Evolutionary conservation across 2,888 invertebrate genomes (phyloP).

Genomic region (Melikaiella ostensackeni): DNA sequence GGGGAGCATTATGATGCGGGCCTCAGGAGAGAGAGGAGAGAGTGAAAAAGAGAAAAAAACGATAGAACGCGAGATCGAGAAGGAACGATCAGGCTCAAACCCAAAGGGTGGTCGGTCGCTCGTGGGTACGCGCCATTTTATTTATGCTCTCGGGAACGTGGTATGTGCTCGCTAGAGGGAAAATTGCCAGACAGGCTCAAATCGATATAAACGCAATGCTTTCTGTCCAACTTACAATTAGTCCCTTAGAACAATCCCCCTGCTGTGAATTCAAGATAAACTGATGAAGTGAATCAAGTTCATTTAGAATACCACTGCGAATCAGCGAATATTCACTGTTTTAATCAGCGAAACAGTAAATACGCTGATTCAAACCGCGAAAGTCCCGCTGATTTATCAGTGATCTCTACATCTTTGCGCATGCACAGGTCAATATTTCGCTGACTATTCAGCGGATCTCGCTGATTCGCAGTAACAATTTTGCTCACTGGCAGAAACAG

Average conservation of each 20-base stretch:
- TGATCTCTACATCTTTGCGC: too few relatives aligned
- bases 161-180: slow-evolving; percentile 40
- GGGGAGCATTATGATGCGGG: slow-evolving; percentile 52
- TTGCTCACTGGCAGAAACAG: too few relatives aligned
- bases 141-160: slow-evolving; percentile 52
- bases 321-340: too few relatives aligned
- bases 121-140: slow-evolving; percentile 52
- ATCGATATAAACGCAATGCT: slow-evolving; percentile 50
- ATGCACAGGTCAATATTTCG: too few relatives aligned
- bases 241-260: not conserved
- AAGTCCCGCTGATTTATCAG: too few relatives aligned
- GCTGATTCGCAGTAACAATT: too few relatives aligned
- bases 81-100: slow-evolving; percentile 43
- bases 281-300: too few relatives aligned
- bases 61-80: slow-evolving; percentile 12
- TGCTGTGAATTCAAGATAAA: not conserved
- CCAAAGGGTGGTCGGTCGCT: slow-evolving; percentile 44
- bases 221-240: not conserved
- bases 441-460: too few relatives aligned
- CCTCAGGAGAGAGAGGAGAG: slow-evolving; percentile 15
- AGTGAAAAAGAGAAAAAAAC: slow-evolving; percentile 30
- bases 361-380: too few relatives aligned
- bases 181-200: slow-evolving; percentile 43
- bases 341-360: too few relatives aligned
- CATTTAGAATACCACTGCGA: too few relatives aligned